phyloP scores from a whole-genome alignment of 2,797 vertebrate species.

The Sebastes glaucus region DNA sequence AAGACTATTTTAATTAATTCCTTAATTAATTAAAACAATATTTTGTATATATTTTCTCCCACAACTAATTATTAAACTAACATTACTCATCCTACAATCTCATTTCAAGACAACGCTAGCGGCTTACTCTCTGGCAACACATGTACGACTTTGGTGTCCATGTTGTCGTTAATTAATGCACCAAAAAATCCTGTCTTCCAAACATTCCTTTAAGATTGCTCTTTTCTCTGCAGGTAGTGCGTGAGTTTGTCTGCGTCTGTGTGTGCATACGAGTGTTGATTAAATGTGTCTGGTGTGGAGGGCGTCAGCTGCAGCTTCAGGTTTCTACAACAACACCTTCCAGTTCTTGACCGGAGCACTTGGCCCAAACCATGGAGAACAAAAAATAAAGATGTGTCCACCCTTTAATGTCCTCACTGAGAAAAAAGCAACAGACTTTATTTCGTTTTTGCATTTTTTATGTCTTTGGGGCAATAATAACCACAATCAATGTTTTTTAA shows the following conservation, averaged over 20 bases:
- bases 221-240: background rate
- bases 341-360: constrained; percentile 12
- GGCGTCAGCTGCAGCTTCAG: constrained; percentile 50
- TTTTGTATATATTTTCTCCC: background rate
- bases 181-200: background rate
- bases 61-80: background rate
- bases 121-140: background rate
- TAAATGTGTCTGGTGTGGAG: constrained; percentile 21
- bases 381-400: background rate
- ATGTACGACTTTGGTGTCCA: background rate
- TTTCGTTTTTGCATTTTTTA: too few relatives aligned
- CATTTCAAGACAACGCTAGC: background rate
- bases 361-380: background rate
- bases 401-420: background rate
- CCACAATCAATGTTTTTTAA: too few relatives aligned
- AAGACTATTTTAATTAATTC: background rate
- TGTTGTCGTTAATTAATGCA: background rate
- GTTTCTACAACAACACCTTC: constrained; percentile 63
- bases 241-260: background rate
- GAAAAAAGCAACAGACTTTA: too few relatives aligned
- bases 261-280: background rate
- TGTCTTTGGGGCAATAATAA: too few relatives aligned
- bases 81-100: background rate
- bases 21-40: background rate
- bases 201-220: constrained; percentile 3